phyloP scores from a whole-genome alignment of 2,888 invertebrate genomes.

The Drosophila melanosoma region DNA sequence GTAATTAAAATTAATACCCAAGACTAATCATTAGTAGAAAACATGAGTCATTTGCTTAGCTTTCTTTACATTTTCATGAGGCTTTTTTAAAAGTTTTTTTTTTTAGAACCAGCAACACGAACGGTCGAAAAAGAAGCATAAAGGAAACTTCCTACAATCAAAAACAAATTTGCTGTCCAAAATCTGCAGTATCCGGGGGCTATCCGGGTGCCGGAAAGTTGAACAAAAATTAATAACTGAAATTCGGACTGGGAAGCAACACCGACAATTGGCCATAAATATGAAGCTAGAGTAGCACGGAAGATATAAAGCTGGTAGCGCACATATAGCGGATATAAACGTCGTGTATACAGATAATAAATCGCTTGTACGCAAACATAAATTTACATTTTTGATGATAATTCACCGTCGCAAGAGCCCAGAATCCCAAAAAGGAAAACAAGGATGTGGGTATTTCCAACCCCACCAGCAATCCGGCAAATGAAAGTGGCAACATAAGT shows the following conservation, averaged over 20 bases:
- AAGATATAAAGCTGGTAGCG: slow-evolving; percentile 7
- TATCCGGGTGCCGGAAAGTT: slow-evolving; percentile 35
- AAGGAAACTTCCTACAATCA: slow-evolving; percentile 39
- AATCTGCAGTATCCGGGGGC: slow-evolving; percentile 21
- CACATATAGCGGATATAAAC: slow-evolving; percentile 4
- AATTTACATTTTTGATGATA: slow-evolving; percentile 80
- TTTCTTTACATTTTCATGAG: background rate
- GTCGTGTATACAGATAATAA: slow-evolving; percentile 57
- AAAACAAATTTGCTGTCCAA: slow-evolving; percentile 33
- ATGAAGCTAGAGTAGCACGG: slow-evolving; percentile 8
- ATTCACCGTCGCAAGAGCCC: slow-evolving; percentile 39
- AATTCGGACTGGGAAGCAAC: slow-evolving; percentile 35
- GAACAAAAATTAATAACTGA: slow-evolving; percentile 66
- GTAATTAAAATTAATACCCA: background rate
- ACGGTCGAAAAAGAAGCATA: slow-evolving; percentile 15
- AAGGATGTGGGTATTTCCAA: background rate
- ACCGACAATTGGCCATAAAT: slow-evolving; percentile 63
- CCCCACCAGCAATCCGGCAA: slow-evolving; percentile 19
- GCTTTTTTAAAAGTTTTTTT: background rate
- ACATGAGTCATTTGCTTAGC: background rate
- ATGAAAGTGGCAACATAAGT: slow-evolving; percentile 56
- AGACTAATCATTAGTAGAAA: background rate
- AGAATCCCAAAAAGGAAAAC: background rate
- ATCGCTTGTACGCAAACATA: slow-evolving; percentile 71
- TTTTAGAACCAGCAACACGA: background rate